Base-by-base conservation (phyloP, 2,113 vertebrate genomes). In the Phyllostomus hastatus region DNA sequence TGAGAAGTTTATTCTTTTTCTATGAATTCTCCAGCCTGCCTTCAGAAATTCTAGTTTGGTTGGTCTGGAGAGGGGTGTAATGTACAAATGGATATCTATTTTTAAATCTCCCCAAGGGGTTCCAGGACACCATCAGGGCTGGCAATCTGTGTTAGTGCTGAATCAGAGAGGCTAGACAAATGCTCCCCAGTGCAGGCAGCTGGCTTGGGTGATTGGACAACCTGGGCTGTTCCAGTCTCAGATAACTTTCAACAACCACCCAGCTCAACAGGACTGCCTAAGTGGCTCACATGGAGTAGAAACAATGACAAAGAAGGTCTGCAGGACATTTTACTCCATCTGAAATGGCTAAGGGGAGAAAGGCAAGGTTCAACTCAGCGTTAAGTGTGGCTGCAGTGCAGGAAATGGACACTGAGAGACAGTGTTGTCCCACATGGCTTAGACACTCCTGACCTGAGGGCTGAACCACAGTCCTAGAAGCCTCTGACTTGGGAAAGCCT, bases 401-500 rank as follows among this genome's bases (percentile, higher is more conserved):
- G 0, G 7, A 26, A 73, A 57, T 66, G 35, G 35, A 11, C 97
- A 72, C 94, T 38, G 5, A 41, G 54, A n/a, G 85, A 73, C 81
- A 79, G 76, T 94, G 59, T 88, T 33, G 17, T 33, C 52, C 52
- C 69, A n/a, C 0, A 20, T 41, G 64, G 28, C 38, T 73, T 64
- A 1, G 61, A 89, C 89, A 14, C 10, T 4, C 24, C 20, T 10
- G 2, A n/a, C 22, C 15, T 22, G 10, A 19, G 52, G 28, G 26
- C 5, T 3, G 2, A 5, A 7, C 2, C 61, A 7, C 24, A 22
- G 26, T 64, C 12, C 1, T 1, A 9, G n/a, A 41, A 28, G 35
- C 48, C 48, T 3, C 28, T 11, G 16, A 28, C 11, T 22, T 17
- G 50, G 9, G 7, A 54, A 70, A 54, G 16, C 2, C 19, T 46